phyloP scores from a whole-genome alignment of 2,113 vertebrate genomes.

The Atrichornis clamosus region DNA sequence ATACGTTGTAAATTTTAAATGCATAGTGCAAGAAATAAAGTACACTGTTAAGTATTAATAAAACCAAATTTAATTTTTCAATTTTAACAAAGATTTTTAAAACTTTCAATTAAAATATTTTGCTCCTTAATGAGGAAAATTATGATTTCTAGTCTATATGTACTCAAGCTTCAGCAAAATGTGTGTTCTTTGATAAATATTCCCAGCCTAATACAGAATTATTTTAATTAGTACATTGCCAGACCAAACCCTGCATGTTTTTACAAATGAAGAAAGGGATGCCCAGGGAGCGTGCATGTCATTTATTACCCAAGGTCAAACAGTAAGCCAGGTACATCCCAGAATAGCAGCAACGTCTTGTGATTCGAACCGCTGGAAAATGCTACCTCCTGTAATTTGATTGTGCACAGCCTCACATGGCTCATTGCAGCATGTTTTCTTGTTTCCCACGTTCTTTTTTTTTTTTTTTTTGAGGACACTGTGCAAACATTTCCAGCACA shows the following conservation, averaged over 20 bases:
- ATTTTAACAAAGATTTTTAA: background rate
- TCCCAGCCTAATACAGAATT: background rate
- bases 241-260: background rate
- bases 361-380: constrained; percentile 33
- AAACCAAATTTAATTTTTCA: background rate
- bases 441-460: background rate
- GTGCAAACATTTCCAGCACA: background rate
- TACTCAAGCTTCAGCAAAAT: background rate
- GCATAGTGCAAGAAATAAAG: background rate
- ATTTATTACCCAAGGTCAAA: constrained; percentile 52
- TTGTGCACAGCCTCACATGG: constrained; percentile 47
- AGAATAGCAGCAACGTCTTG: constrained; percentile 54
- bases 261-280: background rate
- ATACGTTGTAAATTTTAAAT: background rate
- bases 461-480: background rate
- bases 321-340: constrained; percentile 27
- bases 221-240: background rate
- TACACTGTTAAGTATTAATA: background rate
- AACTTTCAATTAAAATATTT: background rate
- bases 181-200: background rate
- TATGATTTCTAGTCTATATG: background rate
- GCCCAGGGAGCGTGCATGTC: background rate
- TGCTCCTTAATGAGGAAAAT: background rate
- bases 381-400: constrained; percentile 57
- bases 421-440: constrained; percentile 38